Evolutionary conservation across 2,888 invertebrate species (phyloP), one percentile per base, ranked within the genome.

Genomic region (Pyrrhia umbra): DNA sequence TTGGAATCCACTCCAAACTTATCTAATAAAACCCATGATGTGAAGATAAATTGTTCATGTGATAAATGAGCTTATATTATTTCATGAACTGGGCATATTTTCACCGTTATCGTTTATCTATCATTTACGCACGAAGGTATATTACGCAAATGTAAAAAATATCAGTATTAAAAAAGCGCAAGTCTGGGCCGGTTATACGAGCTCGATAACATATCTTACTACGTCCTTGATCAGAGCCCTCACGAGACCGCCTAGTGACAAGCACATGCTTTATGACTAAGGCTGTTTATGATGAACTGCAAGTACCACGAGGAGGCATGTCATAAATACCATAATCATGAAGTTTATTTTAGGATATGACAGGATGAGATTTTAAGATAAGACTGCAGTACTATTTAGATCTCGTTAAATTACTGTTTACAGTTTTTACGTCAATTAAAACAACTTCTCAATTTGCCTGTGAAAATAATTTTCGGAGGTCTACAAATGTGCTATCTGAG

Each of bases 121-220:
- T 52, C 68, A 61, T 62, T 71, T 68, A 50, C 18, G 66, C 59
- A 72, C 54, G 58, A 51, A 55, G 8, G 21, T 40, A 39, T 6
- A 45, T 72, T 49, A 47, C 20, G 30, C 10, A 10, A 37, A 18
- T 46, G 42, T 46, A 59, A 30, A 50, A 57, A 21, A 30, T 16
- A 68, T 15, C 56, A 49, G 15, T 57, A 49, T 27, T 40, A 54
- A 45, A 72, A 55, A 60, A 45, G 6, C 37, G 43, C 50, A 62
- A 21, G 45, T 60, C 37, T 50, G 34, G 34, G 39, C 20, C 40
- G 50, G 15, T 50, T 23, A 55, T 74, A 71, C 42, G 30, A 60
- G 30, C 52, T 30, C 6, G 75, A 71, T 68, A 62, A 46, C 45
- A 18, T 69, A 66, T 59, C 52, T 73, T 56, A 34, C 6, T 4